Conservation (phyloP, 1,140 invertebrate genomes). For the Aculops lycopersici region DNA sequence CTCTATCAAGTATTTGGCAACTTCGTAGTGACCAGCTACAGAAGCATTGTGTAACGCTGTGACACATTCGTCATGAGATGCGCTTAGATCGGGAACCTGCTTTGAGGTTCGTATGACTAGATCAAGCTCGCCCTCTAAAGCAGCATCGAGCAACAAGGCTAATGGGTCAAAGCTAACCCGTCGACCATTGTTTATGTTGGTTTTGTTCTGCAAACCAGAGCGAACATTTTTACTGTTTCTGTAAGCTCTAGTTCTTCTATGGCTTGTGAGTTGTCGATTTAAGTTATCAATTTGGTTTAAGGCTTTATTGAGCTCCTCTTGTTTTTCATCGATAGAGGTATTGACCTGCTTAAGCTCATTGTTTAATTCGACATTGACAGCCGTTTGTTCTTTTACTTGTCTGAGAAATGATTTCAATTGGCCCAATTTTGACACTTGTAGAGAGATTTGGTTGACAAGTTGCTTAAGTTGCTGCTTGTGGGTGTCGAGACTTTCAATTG, state of each 20-base stretch:
- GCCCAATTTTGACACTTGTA: too few relatives aligned
- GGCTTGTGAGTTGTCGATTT: conserved; percentile 63
- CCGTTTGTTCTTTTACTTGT: neutral
- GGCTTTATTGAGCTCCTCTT: conserved; percentile 71
- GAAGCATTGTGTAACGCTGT: conserved; percentile 97
- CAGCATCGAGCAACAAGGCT: conserved; percentile 65
- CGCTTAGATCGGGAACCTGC: conserved; percentile 51
- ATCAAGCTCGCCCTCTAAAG: conserved; percentile 85
- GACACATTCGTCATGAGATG: conserved; percentile 83
- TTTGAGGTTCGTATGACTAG: conserved; percentile 72
- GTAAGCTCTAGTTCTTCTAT: too few relatives aligned
- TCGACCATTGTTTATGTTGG: too few relatives aligned
- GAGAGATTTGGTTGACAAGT: too few relatives aligned
- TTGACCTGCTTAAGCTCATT: conserved; percentile 73
- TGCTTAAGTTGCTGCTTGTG: too few relatives aligned
- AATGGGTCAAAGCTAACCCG: conserved; percentile 88
- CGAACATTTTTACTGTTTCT: too few relatives aligned
- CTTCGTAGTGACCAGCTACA: conserved; percentile 89
- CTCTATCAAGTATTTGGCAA: conserved; percentile 87
- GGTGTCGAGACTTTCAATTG: too few relatives aligned
- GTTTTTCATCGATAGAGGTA: conserved; percentile 80
- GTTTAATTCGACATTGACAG: conserved; percentile 20
- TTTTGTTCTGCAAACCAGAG: too few relatives aligned
- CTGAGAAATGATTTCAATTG: too few relatives aligned
- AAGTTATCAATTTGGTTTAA: conserved; percentile 79